These are phyloP conservation scores for Eupsilia transversa DNA, from an alignment of 2,888 invertebrate species.

Conservation along the genomic window DNA sequence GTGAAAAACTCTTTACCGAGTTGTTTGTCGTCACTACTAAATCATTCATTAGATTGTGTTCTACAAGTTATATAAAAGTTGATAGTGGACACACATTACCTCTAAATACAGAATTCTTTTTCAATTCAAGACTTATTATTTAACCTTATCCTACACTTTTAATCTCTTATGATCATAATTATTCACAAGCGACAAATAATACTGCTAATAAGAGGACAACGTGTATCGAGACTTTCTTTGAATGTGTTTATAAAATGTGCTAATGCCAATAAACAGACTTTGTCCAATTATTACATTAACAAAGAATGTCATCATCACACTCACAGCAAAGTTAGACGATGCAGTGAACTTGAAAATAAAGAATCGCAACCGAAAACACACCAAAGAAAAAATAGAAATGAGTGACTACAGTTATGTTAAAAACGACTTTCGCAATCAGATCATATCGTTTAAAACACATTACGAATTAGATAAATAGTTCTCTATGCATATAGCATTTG, in stretches of 20 bases:
- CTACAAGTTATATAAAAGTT: constrained; percentile 33
- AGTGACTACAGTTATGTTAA: constrained; percentile 57
- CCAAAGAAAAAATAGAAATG: constrained; percentile 83
- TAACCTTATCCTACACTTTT: constrained; percentile 68
- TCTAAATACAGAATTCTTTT: constrained; percentile 43
- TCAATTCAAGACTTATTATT: constrained; percentile 59
- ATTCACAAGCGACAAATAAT: constrained; percentile 78
- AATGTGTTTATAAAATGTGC: constrained; percentile 20
- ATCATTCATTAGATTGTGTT: constrained; percentile 21
- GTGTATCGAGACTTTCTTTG: constrained; percentile 34
- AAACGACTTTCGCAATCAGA: constrained; percentile 73
- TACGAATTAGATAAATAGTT: constrained; percentile 78
- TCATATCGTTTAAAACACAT: constrained; percentile 74
- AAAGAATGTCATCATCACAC: constrained; percentile 39
- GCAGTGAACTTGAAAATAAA: constrained; percentile 46
- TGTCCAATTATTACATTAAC: constrained; percentile 55
- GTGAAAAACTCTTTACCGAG: not conserved
- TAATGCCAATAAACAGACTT: constrained; percentile 61
- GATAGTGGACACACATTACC: constrained; percentile 51
- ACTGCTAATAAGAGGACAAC: constrained; percentile 74
- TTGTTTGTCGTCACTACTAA: constrained; percentile 14
- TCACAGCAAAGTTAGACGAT: constrained; percentile 55
- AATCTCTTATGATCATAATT: constrained; percentile 71
- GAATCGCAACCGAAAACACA: constrained; percentile 72
- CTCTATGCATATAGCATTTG: constrained; percentile 73